phyloP scores from a whole-genome alignment of 2,888 invertebrate species.

The Pasiphila rectangulata region DNA sequence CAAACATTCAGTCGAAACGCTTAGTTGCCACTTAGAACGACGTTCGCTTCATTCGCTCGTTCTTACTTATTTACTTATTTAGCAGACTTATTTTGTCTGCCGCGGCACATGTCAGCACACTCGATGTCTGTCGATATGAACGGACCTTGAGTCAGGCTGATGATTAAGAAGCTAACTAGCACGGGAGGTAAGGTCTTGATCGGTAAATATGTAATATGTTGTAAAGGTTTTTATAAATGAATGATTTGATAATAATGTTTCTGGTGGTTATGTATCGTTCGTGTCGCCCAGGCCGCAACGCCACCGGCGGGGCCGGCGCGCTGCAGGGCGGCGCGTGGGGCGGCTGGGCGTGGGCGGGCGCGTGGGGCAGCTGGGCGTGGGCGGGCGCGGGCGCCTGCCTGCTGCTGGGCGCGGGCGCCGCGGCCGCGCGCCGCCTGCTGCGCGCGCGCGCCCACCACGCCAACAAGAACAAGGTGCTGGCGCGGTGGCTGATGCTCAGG shows the following conservation, averaged over 20 bases:
- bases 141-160: too few species aligned
- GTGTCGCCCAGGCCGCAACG: slow-evolving; percentile 2
- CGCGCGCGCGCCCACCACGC: slow-evolving; percentile 15
- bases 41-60: too few species aligned
- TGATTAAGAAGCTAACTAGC: too few species aligned
- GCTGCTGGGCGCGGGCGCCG: slow-evolving; percentile 16
- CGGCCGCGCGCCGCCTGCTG: slow-evolving; percentile 16
- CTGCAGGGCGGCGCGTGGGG: slow-evolving; percentile 3
- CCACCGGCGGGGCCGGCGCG: neutral
- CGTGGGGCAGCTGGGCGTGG: slow-evolving; percentile 17
- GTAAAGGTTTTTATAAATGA: too few species aligned
- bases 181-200: too few species aligned
- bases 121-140: too few species aligned
- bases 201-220: too few species aligned
- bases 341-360: slow-evolving; percentile 11
- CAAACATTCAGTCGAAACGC: too few species aligned
- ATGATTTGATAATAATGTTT: neutral
- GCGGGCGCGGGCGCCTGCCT: slow-evolving; percentile 14
- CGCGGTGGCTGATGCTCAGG: neutral
- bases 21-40: too few species aligned
- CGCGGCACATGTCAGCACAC: too few species aligned
- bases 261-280: neutral
- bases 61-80: too few species aligned
- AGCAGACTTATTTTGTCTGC: too few species aligned
- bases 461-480: slow-evolving; percentile 36